These are phyloP conservation scores for Azorinus chamasolen DNA, from an alignment of 2,888 invertebrate genomes.

Conservation along the genomic window DNA sequence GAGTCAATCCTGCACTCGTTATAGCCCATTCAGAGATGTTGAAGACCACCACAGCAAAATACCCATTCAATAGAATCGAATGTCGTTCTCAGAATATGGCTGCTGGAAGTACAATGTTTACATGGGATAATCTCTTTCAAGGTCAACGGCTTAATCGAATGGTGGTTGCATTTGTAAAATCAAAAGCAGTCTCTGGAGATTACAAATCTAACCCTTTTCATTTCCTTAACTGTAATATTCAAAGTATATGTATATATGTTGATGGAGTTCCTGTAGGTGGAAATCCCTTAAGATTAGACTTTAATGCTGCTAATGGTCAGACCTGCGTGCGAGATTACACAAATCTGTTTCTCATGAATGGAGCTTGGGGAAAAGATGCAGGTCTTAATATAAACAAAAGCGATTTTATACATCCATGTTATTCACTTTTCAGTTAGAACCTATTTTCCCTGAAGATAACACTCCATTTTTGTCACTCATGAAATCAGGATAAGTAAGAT, in stretches of 20 bases:
- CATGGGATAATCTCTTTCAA: no score
- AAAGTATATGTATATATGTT: conserved; percentile 39
- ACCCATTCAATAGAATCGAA: no score
- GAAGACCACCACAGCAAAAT: no score
- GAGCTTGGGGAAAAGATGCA: conserved; percentile 28
- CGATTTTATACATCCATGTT: conserved; percentile 32
- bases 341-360: conserved; percentile 29
- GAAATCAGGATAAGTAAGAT: conserved; percentile 48
- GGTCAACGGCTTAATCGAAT: conserved; percentile 37
- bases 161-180: conserved; percentile 45
- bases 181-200: no score
- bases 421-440: conserved; percentile 51
- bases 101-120: no score
- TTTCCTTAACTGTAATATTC: conserved; percentile 42
- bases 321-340: conserved; percentile 31
- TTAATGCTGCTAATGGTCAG: conserved; percentile 15
- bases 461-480: conserved; percentile 39
- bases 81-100: no score
- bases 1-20: no score
- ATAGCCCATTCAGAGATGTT: no score
- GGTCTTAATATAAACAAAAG: conserved; percentile 29
- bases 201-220: no score
- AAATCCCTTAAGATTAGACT: conserved; percentile 44
- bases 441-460: conserved; percentile 34
- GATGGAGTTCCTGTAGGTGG: conserved; percentile 45